Evolutionary conservation across 2,888 invertebrate species (phyloP), one percentile per base, ranked within the genome.

Genomic region (Andrena flavipes): DNA sequence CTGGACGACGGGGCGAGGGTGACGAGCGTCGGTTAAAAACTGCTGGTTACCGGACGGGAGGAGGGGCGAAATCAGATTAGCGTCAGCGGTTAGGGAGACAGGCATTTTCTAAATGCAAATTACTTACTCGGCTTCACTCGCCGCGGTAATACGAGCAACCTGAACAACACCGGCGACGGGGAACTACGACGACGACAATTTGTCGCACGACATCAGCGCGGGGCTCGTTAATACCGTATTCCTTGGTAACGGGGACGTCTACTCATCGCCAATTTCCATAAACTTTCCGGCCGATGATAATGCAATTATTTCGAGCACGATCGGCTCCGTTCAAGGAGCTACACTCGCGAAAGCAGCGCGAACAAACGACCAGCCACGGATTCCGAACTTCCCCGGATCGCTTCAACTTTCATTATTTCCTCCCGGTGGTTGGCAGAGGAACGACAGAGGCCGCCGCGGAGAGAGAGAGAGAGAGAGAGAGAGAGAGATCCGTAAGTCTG

Each of bases 91-190:
- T 76, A 48, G 48, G 70, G 70, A 54, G 51, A 26, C 48, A 62
- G 65, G 77, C 75, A 81, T 80, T 85, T 88, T 90, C 88, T 88
- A 84, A 90, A 90, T 90, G 90, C 87, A 90, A 90, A 90, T 90
- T 82, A 85, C 85, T 84, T 82, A 85, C 85, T 84, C 82, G 79
- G 65, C 75, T 79, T 63, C 75, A 76, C 67, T 72, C 79, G 71
- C 68, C 68, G 71, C 65, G 69, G 59, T 72, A 72, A 48, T 51
- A 26, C 23, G 42, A 8, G 16, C 33, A n/a, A 16, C 74, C 59
- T 5, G 62, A 70, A 73, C 70, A 65, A 76, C 64, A 30, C 29
- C 64, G 56, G 65, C 68, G 33, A 63, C 70, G 73, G 72, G 72
- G 30, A 59, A 26, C 63, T 59, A 73, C 73, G 78, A 20, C 59